Conservation (phyloP, 2,797 vertebrate species). For the Fundulus diaphanus region DNA sequence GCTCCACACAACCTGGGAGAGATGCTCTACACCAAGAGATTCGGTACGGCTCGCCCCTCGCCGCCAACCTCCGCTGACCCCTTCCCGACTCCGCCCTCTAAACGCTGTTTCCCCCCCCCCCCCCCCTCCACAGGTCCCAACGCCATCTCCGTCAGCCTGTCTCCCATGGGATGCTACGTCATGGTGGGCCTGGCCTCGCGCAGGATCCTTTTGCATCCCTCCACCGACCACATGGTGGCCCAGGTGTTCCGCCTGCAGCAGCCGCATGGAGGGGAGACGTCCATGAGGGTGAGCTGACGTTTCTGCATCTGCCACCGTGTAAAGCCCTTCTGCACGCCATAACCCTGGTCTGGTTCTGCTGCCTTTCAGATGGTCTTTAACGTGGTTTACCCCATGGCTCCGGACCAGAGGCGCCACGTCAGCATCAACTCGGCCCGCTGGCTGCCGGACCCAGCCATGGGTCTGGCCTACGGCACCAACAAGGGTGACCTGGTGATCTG, state of each 20-base stretch:
- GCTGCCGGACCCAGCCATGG: slow-evolving; percentile 96
- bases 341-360: neutral
- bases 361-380: slow-evolving; percentile 92
- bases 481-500: slow-evolving; percentile 99
- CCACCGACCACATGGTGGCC: slow-evolving; percentile 99
- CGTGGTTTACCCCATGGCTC: slow-evolving; percentile 97
- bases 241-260: slow-evolving; percentile 99
- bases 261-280: slow-evolving; percentile 96
- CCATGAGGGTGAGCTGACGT: slow-evolving; percentile 89
- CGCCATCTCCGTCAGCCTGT: slow-evolving; percentile 97
- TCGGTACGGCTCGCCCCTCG: slow-evolving; percentile 78
- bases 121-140: slow-evolving; percentile 93
- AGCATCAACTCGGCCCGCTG: slow-evolving; percentile 99
- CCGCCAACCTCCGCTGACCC: neutral
- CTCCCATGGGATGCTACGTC: slow-evolving; percentile 97
- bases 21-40: slow-evolving; percentile 98
- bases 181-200: slow-evolving; percentile 98
- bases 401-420: slow-evolving; percentile 97
- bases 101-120: neutral
- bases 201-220: slow-evolving; percentile 95
- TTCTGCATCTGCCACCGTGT: neutral
- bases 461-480: slow-evolving; percentile 98
- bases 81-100: neutral
- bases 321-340: too few species aligned
- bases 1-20: slow-evolving; percentile 98